phyloP scores from a whole-genome alignment of 2,888 invertebrate genomes.

The Nemapogon koenigi region DNA sequence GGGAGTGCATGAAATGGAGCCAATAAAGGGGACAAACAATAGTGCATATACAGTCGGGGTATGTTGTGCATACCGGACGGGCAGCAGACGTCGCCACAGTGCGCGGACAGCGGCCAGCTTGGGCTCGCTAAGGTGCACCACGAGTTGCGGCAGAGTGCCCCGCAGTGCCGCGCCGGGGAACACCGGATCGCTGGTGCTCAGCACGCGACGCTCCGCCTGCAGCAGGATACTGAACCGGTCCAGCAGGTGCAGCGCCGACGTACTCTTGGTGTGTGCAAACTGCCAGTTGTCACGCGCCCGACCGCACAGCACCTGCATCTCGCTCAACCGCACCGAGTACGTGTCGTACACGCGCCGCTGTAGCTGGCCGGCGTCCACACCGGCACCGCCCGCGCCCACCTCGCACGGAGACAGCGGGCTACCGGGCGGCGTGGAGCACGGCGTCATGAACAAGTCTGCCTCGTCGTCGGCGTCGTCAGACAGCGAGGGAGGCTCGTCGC shows the following conservation, averaged over 20 bases:
- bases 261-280: conserved; percentile 83
- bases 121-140: conserved; percentile 89
- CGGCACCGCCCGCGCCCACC: conserved; percentile 18
- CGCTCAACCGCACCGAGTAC: conserved; percentile 80
- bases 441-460: conserved; percentile 77
- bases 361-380: conserved; percentile 65
- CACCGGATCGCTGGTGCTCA: conserved; percentile 84
- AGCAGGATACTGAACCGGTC: conserved; percentile 77
- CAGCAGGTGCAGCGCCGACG: conserved; percentile 85
- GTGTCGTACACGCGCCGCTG: conserved; percentile 78
- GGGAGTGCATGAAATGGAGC: too few relatives aligned
- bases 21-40: too few relatives aligned
- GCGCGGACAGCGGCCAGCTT: conserved; percentile 70
- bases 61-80: too few relatives aligned
- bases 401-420: conserved; percentile 70
- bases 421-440: conserved; percentile 87
- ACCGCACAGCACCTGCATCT: conserved; percentile 87
- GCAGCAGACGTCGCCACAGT: too few relatives aligned
- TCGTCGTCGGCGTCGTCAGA: conserved; percentile 1
- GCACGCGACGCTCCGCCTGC: conserved; percentile 78
- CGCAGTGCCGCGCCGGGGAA: conserved; percentile 85
- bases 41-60: too few relatives aligned
- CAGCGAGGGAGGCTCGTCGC: conserved; percentile 7
- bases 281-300: conserved; percentile 90
- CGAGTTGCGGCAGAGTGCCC: conserved; percentile 86